Percentiles rank a stretch among this genome's conserved stretches.
Evolutionary conservation across 1,140 invertebrate species (phyloP).

Genomic region (Formica exsecta): DNA sequence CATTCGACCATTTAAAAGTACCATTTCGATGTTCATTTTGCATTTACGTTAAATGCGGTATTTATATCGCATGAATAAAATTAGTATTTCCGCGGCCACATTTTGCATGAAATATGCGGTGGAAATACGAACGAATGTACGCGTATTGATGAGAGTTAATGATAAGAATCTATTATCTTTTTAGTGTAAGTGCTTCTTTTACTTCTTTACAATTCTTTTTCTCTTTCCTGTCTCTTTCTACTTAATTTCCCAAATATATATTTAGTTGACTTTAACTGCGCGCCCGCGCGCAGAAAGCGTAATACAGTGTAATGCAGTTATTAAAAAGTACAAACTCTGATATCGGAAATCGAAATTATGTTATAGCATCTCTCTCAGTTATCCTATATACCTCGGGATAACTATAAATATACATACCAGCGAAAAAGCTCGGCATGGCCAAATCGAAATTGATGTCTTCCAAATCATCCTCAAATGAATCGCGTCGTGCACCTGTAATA

Average conservation of each 20-base stretch:
- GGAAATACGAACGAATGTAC: neutral
- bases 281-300: neutral
- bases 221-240: neutral
- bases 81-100: neutral
- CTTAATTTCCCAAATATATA: neutral
- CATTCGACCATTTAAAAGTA: constrained; percentile 1
- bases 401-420: constrained; percentile 24
- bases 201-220: neutral
- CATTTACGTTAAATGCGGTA: constrained; percentile 1
- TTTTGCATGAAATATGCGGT: neutral
- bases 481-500: constrained; percentile 42
- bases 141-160: neutral
- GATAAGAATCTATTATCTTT: neutral
- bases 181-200: neutral
- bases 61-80: constrained; percentile 21
- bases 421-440: neutral
- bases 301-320: too few relatives aligned
- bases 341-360: neutral
- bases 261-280: neutral
- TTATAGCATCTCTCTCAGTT: neutral
- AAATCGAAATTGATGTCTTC: neutral
- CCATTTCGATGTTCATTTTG: neutral
- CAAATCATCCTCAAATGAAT: neutral
- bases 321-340: neutral
- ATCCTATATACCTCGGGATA: neutral